A percentile compares a stretch with the other conserved stretches of the same genome.
These are phyloP conservation scores for Steatocranus sp. DNA, from an alignment of 2,797 vertebrate species.

Conservation along the genomic window DNA sequence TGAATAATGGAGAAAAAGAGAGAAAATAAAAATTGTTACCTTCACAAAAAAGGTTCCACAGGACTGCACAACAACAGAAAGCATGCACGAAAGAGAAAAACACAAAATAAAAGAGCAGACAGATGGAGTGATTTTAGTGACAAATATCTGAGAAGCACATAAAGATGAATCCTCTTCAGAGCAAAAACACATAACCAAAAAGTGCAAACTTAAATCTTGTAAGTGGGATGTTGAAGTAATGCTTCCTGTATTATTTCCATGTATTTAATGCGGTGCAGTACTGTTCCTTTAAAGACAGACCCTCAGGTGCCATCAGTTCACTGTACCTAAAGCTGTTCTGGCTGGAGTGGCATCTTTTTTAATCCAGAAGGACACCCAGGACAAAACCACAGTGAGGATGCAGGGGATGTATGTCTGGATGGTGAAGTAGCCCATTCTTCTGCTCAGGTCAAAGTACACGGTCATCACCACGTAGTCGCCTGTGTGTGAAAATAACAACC, in stretches of 20 bases:
- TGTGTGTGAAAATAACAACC: conserved; percentile 45
- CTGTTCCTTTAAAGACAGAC: not conserved
- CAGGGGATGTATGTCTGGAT: conserved; percentile 98
- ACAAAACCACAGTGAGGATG: conserved; percentile 93
- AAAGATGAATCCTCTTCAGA: not conserved
- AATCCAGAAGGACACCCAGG: conserved; percentile 98
- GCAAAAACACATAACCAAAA: conserved; percentile 2
- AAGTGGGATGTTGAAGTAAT: not conserved
- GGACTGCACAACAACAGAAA: conserved; percentile 66
- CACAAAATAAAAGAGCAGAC: conserved; percentile 41
- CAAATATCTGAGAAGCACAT: not conserved
- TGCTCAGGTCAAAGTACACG: conserved; percentile 92
- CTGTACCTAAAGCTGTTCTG: conserved; percentile 89
- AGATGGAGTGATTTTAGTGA: conserved; percentile 21
- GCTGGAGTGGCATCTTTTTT: conserved; percentile 96
- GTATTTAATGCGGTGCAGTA: not conserved
- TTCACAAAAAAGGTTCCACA: conserved; percentile 61
- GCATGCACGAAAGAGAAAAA: conserved; percentile 31
- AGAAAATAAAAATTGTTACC: conserved; percentile 58
- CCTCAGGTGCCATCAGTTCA: not conserved
- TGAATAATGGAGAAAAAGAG: not conserved
- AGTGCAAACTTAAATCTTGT: not conserved
- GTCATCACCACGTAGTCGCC: conserved; percentile 97
- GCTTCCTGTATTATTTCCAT: not conserved
- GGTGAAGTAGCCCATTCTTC: conserved; percentile 98